Evolutionary conservation across 1,140 invertebrate genomes (phyloP), one percentile per base, ranked within the genome.

Genomic region (Liolophura sinensis): DNA sequence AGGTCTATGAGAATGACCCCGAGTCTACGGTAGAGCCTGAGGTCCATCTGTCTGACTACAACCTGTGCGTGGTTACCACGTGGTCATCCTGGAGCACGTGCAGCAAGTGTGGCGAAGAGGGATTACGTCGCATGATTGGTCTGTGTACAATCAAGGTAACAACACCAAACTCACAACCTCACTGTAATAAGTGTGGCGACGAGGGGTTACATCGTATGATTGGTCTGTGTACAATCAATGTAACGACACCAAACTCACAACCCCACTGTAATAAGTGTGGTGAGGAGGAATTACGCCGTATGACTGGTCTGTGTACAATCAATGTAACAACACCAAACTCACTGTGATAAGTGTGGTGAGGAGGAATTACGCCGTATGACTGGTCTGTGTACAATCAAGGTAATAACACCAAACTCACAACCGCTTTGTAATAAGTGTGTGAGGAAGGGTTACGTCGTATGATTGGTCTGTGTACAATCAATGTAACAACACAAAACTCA

Each of bases 81-180:
- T 91, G 89, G 89, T 83, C 83, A 3, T 64, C 79, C 18, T 90
- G 90, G 90, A 87, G 87, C 16, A 67, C 82, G n/a, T 91, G 90
- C 75, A 90, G 88, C 60, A 78, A 72, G n/a, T 91, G 90, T 73
- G 83, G 83, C 18, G 71, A 74, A 52, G 82, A 88, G 15, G 77
- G 74, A n/a, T 24, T 61, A n/a, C 69, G 73, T 52, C 47, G 69
- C 7, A 75, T 69, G 50, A 67, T 72, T 16, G 78, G 78, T 6
- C 60, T 74, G 25, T 79, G 78, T 64, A 77, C 72, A 66, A 72
- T 78, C 11, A 64, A 72, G 61, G 71, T 75, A 65, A 52, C 60
- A 16, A 40, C 31, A 40, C 31, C 31, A 40, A 3, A 40, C 31
- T 5, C 31, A 40, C 31, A 40, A 40, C 31, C 31, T 5, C 31